Evolutionary conservation across 2,113 vertebrate species (phyloP).

Genomic region (Psilopsiagon aymara): DNA sequence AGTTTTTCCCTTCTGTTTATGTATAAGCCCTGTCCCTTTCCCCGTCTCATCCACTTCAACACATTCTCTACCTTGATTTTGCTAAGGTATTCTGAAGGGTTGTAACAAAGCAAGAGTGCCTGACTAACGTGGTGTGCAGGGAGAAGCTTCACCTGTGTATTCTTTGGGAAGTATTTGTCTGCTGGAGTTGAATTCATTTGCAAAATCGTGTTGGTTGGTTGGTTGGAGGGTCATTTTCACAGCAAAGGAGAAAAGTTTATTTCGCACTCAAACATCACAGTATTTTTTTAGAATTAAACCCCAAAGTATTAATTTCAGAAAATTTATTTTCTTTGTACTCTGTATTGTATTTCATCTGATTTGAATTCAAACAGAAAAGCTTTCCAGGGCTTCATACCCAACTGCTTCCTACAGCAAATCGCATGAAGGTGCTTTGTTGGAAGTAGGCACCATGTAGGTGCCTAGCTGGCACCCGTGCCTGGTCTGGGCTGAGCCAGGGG

Average conservation of each 20-base stretch:
- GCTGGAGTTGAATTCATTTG: not conserved
- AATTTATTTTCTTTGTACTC: not conserved
- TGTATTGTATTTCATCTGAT: not conserved
- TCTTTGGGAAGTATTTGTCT: not conserved
- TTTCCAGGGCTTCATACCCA: not conserved
- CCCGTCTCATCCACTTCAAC: not conserved
- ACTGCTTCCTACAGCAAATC: not conserved
- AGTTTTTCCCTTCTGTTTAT: not conserved
- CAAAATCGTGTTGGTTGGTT: not conserved
- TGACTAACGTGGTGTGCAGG: not conserved
- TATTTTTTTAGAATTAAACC: not conserved
- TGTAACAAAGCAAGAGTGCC: not conserved
- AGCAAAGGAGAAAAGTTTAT: conserved; percentile 44
- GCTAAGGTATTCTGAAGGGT: not conserved
- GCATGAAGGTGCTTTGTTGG: not conserved
- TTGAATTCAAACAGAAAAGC: not conserved
- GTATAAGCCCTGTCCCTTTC: not conserved
- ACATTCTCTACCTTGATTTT: not conserved
- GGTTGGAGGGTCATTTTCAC: conserved; percentile 4
- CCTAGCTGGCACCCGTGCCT: not conserved
- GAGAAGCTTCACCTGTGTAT: not conserved
- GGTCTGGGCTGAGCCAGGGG: accelerated
- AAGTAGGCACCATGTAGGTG: not conserved
- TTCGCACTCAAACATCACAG: not conserved
- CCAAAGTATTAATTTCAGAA: not conserved